These are phyloP conservation scores for Clinocottus analis DNA, from an alignment of 2,113 vertebrate species.

Conservation along the genomic window DNA sequence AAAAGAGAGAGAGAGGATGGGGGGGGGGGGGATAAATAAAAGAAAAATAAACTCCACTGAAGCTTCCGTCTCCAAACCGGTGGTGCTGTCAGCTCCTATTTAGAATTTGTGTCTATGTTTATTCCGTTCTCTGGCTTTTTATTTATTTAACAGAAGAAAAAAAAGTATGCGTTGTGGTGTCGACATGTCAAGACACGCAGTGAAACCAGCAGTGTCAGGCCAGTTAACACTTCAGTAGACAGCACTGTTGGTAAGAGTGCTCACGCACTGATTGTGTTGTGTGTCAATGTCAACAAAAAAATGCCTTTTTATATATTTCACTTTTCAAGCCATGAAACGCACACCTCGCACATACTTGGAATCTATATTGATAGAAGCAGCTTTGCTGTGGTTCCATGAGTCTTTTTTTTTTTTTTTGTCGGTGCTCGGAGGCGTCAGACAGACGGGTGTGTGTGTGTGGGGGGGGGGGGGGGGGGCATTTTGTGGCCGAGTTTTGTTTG, in stretches of 20 bases:
- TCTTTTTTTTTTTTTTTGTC: neutral
- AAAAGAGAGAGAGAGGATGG: constrained; percentile 66
- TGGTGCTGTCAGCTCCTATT: constrained; percentile 77
- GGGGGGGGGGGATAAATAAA: constrained; percentile 11
- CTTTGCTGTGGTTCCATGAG: neutral
- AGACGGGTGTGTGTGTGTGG: too few relatives aligned
- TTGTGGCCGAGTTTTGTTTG: constrained; percentile 46
- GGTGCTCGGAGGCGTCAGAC: neutral
- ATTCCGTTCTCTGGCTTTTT: constrained; percentile 65
- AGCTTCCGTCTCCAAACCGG: constrained; percentile 58
- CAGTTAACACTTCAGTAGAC: constrained; percentile 76
- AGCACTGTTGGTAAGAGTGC: constrained; percentile 44
- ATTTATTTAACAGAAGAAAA: constrained; percentile 77
- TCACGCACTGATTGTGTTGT: constrained; percentile 55
- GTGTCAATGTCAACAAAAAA: constrained; percentile 52
- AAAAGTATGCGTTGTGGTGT: constrained; percentile 64
- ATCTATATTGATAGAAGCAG: constrained; percentile 21
- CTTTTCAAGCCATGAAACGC: neutral
- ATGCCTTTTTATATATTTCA: neutral
- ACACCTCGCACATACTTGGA: constrained; percentile 2
- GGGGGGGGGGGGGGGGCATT: constrained; percentile 3
- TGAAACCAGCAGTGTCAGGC: constrained; percentile 65
- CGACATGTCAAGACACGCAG: constrained; percentile 64
- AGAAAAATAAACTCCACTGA: constrained; percentile 44
- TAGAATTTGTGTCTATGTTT: constrained; percentile 72